Evolutionary conservation across 2,113 vertebrate genomes (phyloP).

Genomic region (Sinocyclocheilus rhinocerous): DNA sequence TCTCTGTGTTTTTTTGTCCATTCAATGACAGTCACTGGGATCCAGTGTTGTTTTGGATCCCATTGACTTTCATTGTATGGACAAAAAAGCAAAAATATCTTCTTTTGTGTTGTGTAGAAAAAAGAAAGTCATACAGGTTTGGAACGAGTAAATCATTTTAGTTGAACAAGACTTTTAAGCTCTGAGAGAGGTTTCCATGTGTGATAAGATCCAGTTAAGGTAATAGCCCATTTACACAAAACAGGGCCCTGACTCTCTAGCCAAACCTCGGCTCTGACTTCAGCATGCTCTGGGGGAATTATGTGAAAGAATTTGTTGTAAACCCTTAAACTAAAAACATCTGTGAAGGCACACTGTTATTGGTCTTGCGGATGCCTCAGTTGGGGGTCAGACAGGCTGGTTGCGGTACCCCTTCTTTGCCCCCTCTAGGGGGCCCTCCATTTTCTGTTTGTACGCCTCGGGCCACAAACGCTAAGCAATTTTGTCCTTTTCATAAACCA

Average conservation of each 20-base stretch:
- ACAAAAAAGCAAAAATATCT: not conserved
- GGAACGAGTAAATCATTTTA: not conserved
- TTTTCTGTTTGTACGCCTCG: constrained; percentile 39
- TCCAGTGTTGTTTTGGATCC: not conserved
- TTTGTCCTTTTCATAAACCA: constrained; percentile 42
- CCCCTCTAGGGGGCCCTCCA: constrained; percentile 40
- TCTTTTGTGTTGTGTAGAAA: not conserved
- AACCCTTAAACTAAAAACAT: constrained; percentile 78
- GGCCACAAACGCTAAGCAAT: constrained; percentile 2
- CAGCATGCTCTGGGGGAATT: constrained; percentile 71
- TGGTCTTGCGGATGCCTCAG: constrained; percentile 57
- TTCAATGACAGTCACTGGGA: not conserved
- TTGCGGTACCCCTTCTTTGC: constrained; percentile 37
- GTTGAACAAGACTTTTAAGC: not conserved
- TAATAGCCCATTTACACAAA: constrained; percentile 53
- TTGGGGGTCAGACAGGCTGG: constrained; percentile 37
- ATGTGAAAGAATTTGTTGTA: constrained; percentile 76
- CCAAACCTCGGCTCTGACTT: constrained; percentile 63
- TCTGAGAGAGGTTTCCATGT: not conserved
- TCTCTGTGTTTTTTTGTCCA: not conserved
- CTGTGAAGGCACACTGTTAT: constrained; percentile 65
- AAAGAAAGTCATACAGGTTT: not conserved
- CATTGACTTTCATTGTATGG: not conserved
- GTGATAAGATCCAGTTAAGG: constrained; percentile 64
- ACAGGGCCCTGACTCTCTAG: constrained; percentile 58